phyloP scores from a whole-genome alignment of 2,113 vertebrate species.

The Ammospiza nelsoni region DNA sequence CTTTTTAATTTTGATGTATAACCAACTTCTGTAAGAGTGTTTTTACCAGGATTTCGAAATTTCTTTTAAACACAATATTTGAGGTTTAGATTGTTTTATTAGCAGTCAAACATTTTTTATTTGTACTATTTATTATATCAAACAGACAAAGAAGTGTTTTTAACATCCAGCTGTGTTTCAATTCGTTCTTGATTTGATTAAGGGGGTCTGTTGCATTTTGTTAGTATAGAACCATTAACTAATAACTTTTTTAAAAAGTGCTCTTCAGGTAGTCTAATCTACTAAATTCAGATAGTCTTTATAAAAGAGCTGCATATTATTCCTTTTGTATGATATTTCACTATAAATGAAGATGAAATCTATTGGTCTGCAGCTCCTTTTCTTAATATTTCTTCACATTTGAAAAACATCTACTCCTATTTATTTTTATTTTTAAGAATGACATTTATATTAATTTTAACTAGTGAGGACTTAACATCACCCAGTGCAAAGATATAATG shows the following conservation, averaged over 20 bases:
- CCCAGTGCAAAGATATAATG: neutral
- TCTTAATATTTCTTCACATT: neutral
- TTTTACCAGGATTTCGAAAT: neutral
- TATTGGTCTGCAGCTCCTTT: neutral
- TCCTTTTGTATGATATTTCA: neutral
- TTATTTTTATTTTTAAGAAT: neutral
- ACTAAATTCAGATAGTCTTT: neutral
- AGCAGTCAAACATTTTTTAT: neutral
- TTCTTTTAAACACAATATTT: neutral
- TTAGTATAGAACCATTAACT: neutral
- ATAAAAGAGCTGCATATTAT: neutral
- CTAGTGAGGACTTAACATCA: neutral
- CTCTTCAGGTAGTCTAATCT: neutral
- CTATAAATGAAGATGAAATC: neutral
- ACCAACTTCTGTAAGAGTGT: neutral
- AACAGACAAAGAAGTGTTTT: neutral
- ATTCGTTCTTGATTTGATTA: neutral
- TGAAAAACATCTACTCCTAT: neutral
- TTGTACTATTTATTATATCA: neutral
- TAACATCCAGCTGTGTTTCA: neutral
- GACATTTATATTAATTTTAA: neutral
- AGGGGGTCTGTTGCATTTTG: neutral
- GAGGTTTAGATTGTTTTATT: neutral
- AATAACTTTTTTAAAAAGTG: neutral
- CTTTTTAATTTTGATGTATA: neutral